These are phyloP conservation scores for Petrocephalus zakoni DNA, from an alignment of 2,113 vertebrate species.

Conservation along the genomic window DNA sequence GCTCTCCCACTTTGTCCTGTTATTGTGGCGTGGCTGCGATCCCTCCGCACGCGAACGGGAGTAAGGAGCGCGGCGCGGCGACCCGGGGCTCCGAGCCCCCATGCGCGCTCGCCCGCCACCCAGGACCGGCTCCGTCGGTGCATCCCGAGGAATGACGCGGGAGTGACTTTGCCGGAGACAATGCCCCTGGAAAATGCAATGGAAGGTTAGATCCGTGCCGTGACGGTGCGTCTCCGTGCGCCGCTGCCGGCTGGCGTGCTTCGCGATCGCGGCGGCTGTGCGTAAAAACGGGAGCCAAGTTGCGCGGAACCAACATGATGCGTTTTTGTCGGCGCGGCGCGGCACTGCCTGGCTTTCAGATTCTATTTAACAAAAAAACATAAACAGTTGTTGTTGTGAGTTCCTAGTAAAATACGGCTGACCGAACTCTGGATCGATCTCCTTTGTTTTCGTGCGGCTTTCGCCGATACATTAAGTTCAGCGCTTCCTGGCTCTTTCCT, in stretches of 20 bases:
- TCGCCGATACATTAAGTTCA: background rate
- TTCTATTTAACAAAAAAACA: background rate
- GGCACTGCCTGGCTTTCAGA: background rate
- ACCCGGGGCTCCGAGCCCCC: background rate
- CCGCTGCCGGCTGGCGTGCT: background rate
- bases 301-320: background rate
- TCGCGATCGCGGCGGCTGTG: background rate
- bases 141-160: conserved; percentile 62
- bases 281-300: background rate
- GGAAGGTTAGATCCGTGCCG: conserved; percentile 68
- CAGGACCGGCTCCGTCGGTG: conserved; percentile 52
- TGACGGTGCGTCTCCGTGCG: background rate
- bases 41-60: conserved; percentile 31
- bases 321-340: background rate
- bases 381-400: background rate
- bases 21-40: conserved; percentile 56
- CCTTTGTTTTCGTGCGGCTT: background rate
- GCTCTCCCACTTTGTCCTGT: conserved; percentile 60
- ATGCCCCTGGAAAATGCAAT: conserved; percentile 69
- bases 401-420: background rate
- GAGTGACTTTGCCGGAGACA: conserved; percentile 49
- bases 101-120: conserved; percentile 45
- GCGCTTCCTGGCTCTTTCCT: background rate
- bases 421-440: background rate
- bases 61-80: background rate